Conservation (phyloP, 2,113 vertebrate species). For the Pagrus major region DNA sequence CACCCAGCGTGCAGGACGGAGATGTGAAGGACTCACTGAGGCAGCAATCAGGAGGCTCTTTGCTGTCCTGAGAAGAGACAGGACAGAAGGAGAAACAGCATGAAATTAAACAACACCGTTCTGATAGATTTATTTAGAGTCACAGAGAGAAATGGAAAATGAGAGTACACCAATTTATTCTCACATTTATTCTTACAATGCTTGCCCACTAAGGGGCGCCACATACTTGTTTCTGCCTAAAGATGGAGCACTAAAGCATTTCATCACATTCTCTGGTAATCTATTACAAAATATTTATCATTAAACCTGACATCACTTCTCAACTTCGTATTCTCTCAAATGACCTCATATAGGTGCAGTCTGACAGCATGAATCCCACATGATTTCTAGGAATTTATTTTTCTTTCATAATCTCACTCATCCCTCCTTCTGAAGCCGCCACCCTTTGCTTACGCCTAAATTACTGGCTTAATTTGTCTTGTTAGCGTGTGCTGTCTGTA, state of each 20-base stretch:
- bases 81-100: not conserved
- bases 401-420: not conserved
- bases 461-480: constrained; percentile 42
- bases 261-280: not conserved
- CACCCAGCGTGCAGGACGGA: constrained; percentile 89
- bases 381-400: not conserved
- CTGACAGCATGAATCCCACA: not conserved
- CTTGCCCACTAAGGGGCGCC: constrained; percentile 67
- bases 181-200: too few relatives aligned
- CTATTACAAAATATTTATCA: not conserved
- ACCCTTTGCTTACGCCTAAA: constrained; percentile 24
- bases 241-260: not conserved
- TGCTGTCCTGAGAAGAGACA: constrained; percentile 83
- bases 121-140: not conserved
- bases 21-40: constrained; percentile 93
- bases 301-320: not conserved
- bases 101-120: too few relatives aligned
- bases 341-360: too few relatives aligned
- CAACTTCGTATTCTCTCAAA: not conserved
- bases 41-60: constrained; percentile 89
- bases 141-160: not conserved
- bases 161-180: too few relatives aligned
- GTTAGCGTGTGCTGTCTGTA: constrained; percentile 16
- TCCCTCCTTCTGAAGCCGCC: not conserved
- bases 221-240: not conserved